Evolutionary conservation across 2,797 vertebrate species (phyloP).

Genomic region (Cynopterus sphinx): DNA sequence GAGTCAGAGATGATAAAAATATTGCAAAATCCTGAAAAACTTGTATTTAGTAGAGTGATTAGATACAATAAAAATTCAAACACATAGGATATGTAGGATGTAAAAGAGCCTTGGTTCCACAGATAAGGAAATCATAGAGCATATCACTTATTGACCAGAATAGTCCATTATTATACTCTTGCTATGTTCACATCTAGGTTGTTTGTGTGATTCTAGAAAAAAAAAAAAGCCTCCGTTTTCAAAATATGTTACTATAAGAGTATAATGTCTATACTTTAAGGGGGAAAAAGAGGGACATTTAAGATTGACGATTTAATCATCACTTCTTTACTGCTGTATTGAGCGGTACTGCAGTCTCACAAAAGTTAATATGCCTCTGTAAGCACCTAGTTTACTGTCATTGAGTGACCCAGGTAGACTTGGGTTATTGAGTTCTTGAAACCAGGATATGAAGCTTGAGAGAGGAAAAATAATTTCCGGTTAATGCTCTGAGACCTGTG

Average conservation of each 20-base stretch:
- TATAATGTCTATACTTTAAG: background rate
- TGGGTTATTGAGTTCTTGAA: slow-evolving; percentile 73
- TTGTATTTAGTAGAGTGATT: background rate
- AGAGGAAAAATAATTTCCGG: slow-evolving; percentile 87
- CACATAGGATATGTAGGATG: background rate
- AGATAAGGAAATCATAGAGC: background rate
- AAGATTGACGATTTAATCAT: slow-evolving; percentile 55
- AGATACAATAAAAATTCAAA: background rate
- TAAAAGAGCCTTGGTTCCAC: background rate
- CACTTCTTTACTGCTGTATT: slow-evolving; percentile 26
- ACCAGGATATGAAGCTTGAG: slow-evolving; percentile 87
- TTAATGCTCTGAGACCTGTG: slow-evolving; percentile 62
- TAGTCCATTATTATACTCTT: background rate
- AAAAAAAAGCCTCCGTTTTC: background rate
- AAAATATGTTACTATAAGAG: slow-evolving; percentile 36
- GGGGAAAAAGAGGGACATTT: background rate
- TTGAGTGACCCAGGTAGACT: background rate
- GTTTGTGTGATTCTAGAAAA: background rate
- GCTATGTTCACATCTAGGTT: background rate
- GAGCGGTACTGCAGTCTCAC: background rate
- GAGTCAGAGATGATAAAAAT: slow-evolving; percentile 27
- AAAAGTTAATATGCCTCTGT: slow-evolving; percentile 16
- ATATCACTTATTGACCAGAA: background rate
- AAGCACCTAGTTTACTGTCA: slow-evolving; percentile 41
- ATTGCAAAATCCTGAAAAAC: background rate